A percentile compares a stretch with the other conserved stretches of the same genome.
phyloP scores from a whole-genome alignment of 2,888 invertebrate genomes.

The Cantharis rustica region DNA sequence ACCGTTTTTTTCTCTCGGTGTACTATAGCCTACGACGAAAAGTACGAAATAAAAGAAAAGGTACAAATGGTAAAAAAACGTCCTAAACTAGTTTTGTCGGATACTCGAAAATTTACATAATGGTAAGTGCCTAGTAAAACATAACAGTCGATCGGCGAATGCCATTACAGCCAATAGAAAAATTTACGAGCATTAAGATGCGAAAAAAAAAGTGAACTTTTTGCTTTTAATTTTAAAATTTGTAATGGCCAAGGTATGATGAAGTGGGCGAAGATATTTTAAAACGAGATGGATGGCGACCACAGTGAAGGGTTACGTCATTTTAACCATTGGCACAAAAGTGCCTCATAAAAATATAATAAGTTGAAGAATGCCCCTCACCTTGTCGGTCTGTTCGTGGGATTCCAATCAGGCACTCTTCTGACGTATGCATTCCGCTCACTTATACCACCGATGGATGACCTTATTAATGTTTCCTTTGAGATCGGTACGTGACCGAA shows the following conservation, averaged over 20 bases:
- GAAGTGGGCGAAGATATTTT: constrained; percentile 39
- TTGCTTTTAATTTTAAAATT: background rate
- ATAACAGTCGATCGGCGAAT: background rate
- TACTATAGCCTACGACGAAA: no score
- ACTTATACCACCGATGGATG: constrained; percentile 33
- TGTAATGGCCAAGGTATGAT: constrained; percentile 1
- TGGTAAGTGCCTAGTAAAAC: background rate
- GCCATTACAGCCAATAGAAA: background rate
- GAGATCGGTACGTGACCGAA: constrained; percentile 46
- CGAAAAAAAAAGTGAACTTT: background rate
- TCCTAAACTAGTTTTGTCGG: background rate
- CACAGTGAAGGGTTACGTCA: constrained; percentile 58
- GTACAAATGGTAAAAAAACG: background rate
- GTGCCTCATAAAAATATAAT: constrained; percentile 50
- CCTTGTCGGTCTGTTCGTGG: constrained; percentile 45
- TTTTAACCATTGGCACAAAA: constrained; percentile 52
- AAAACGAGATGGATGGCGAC: constrained; percentile 36
- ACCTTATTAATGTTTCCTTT: constrained; percentile 38
- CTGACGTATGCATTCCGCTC: constrained; percentile 49
- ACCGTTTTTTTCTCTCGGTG: no score
- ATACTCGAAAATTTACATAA: background rate
- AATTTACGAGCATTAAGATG: background rate
- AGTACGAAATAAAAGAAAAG: background rate
- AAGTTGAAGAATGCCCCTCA: constrained; percentile 35
- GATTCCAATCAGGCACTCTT: constrained; percentile 49